Conservation (phyloP, 2,888 invertebrate genomes). For the Meghimatium bilineatum region DNA sequence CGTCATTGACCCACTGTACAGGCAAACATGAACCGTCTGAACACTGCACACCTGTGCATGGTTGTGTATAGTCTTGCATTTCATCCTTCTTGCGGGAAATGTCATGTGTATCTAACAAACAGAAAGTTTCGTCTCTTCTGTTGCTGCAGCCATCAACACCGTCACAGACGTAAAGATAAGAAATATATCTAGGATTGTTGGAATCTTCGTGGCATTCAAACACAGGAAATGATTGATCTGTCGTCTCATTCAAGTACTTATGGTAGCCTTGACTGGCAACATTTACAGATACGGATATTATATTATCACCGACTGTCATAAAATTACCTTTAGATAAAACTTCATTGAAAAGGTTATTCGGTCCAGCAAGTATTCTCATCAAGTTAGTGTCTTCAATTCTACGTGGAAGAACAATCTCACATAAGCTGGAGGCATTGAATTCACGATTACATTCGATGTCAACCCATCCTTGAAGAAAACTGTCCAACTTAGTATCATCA, state of each 20-base stretch:
- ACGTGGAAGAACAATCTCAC: not conserved
- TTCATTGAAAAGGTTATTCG: not conserved
- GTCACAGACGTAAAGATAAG: conserved; percentile 11
- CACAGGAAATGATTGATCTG: not conserved
- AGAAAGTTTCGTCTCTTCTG: not conserved
- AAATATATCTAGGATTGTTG: not conserved
- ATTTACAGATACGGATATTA: not conserved
- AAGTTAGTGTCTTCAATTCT: not conserved
- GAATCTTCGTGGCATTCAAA: conserved; percentile 7
- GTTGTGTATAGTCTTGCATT: not conserved
- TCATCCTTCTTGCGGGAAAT: not conserved
- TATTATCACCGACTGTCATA: not conserved
- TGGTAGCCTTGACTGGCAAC: not conserved
- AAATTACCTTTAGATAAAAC: not conserved
- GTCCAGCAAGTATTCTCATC: not conserved
- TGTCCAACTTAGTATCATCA: not conserved
- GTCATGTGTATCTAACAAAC: not conserved
- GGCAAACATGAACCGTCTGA: conserved; percentile 22
- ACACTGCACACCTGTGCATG: not conserved
- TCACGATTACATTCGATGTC: not conserved
- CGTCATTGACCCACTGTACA: conserved; percentile 3
- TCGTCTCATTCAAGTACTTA: not conserved
- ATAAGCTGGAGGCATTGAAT: not conserved
- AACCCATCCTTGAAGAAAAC: not conserved
- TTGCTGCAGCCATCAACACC: not conserved